Evolutionary conservation across 2,113 vertebrate species (phyloP).

Genomic region (Cyprichromis sp.): DNA sequence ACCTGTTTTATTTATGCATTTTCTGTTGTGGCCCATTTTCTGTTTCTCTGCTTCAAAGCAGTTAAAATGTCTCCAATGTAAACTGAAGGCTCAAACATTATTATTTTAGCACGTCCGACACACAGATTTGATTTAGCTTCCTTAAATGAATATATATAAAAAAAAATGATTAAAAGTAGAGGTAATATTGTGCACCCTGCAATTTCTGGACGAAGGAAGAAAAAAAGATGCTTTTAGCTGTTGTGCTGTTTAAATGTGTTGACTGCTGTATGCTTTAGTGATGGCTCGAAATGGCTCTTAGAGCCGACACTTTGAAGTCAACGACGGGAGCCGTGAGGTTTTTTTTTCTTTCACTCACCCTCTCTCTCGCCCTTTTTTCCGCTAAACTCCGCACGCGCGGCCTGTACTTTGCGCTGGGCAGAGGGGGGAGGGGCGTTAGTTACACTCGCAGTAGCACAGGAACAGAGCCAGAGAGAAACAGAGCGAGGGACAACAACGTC

Average conservation of each 20-base stretch:
- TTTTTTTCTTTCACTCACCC: too few species aligned
- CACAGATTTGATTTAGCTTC: not conserved
- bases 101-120: not conserved
- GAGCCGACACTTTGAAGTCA: too few species aligned
- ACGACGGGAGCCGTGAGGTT: too few species aligned
- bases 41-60: not conserved
- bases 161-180: not conserved
- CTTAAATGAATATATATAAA: not conserved
- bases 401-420: too few species aligned
- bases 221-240: not conserved
- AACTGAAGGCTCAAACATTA: not conserved
- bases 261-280: not conserved
- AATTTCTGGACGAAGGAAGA: not conserved
- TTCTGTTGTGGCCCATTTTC: not conserved
- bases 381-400: too few species aligned
- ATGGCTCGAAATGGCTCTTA: too few species aligned
- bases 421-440: too few species aligned
- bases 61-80: not conserved
- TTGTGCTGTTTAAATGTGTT: not conserved
- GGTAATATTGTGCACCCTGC: not conserved
- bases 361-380: too few species aligned
- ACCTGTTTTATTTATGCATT: not conserved
- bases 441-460: too few species aligned
- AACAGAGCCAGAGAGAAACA: too few species aligned
- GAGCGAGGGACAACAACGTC: too few species aligned